Evolutionary conservation across 2,797 vertebrate genomes (phyloP).

Genomic region (Centroberyx gerrardi): DNA sequence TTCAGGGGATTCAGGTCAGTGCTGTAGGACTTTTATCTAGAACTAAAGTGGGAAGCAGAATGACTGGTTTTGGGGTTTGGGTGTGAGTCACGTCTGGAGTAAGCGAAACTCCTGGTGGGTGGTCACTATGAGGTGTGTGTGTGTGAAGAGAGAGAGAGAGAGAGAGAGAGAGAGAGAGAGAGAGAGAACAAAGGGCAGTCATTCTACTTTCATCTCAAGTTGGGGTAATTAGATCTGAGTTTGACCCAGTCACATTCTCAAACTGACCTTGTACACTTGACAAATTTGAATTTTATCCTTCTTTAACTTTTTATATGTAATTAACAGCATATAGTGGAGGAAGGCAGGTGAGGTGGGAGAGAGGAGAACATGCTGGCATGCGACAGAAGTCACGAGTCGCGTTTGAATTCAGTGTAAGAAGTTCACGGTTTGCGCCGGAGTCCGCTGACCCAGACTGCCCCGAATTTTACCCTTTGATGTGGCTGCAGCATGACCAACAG

Average conservation of each 20-base stretch:
- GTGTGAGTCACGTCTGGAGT: constrained; percentile 72
- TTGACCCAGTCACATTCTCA: constrained; percentile 65
- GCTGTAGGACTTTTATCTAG: constrained; percentile 56
- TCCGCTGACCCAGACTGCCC: constrained; percentile 27
- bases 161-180: constrained; percentile 60
- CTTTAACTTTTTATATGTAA: constrained; percentile 41
- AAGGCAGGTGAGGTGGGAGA: constrained; percentile 12
- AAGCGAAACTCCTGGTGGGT: constrained; percentile 77
- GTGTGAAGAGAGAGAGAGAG: not conserved
- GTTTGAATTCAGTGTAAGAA: constrained; percentile 11
- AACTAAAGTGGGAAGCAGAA: constrained; percentile 36
- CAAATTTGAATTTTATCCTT: constrained; percentile 30
- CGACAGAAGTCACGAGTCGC: constrained; percentile 54
- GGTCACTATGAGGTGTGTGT: constrained; percentile 56
- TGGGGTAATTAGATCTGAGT: constrained; percentile 65
- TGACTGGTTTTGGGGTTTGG: constrained; percentile 36
- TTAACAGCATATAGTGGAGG: constrained; percentile 9
- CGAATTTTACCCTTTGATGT: constrained; percentile 51
- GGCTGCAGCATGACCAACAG: constrained; percentile 34
- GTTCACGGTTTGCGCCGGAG: constrained; percentile 33
- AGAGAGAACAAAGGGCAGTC: constrained; percentile 67
- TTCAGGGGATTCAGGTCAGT: constrained; percentile 22
- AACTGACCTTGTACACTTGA: constrained; percentile 39
- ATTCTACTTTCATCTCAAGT: constrained; percentile 76
- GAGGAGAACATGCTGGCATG: constrained; percentile 44